phyloP scores from a whole-genome alignment of 2,888 invertebrate species.

The Macaria notata region DNA sequence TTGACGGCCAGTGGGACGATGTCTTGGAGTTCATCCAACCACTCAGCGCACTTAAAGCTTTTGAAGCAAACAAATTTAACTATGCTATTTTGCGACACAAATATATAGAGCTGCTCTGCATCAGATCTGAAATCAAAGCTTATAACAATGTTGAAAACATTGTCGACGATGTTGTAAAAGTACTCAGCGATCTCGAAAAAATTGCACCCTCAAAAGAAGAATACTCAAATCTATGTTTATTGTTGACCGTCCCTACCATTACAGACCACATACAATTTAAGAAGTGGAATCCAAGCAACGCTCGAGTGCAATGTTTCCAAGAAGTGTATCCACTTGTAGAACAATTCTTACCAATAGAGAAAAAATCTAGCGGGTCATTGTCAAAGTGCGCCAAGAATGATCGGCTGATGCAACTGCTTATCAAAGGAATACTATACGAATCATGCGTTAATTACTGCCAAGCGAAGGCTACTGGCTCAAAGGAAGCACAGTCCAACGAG shows the following conservation, averaged over 20 bases:
- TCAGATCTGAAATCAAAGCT: slow-evolving; percentile 95
- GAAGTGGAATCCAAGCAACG: slow-evolving; percentile 98
- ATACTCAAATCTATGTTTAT: slow-evolving; percentile 94
- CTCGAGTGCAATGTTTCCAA: slow-evolving; percentile 94
- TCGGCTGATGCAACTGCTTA: slow-evolving; percentile 94
- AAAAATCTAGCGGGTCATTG: slow-evolving; percentile 80
- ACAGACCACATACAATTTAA: slow-evolving; percentile 96
- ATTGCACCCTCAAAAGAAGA: slow-evolving; percentile 96
- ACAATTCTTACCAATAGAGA: slow-evolving; percentile 92
- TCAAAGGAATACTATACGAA: slow-evolving; percentile 96
- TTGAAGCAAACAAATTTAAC: slow-evolving; percentile 92
- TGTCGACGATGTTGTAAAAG: slow-evolving; percentile 96
- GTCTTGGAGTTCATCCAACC: slow-evolving; percentile 98
- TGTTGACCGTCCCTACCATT: slow-evolving; percentile 94
- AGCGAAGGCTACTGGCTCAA: slow-evolving; percentile 91
- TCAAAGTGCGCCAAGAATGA: slow-evolving; percentile 90
- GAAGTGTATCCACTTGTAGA: slow-evolving; percentile 94
- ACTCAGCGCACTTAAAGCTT: slow-evolving; percentile 89
- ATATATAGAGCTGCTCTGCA: slow-evolving; percentile 95
- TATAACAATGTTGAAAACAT: slow-evolving; percentile 94
- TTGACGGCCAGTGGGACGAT: slow-evolving; percentile 99
- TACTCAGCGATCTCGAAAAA: slow-evolving; percentile 93
- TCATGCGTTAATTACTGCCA: slow-evolving; percentile 98
- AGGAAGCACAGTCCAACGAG: slow-evolving; percentile 83
- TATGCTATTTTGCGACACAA: slow-evolving; percentile 95